Conservation (phyloP, 2,113 vertebrate species). For the Vireo altiloquus region DNA sequence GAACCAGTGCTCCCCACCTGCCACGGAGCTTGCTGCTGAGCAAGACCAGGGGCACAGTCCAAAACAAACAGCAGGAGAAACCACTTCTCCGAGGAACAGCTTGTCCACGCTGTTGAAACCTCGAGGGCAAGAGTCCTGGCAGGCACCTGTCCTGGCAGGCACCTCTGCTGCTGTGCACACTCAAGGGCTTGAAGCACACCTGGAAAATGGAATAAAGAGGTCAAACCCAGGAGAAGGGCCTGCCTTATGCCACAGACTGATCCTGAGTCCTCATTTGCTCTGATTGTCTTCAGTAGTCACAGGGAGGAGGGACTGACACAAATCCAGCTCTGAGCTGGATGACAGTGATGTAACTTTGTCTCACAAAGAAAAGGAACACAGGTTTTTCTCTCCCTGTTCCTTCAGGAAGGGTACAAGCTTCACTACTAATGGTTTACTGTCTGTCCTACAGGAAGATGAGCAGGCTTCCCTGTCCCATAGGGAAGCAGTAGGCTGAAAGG, state of each 20-base stretch:
- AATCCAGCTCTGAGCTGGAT: neutral
- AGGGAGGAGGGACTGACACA: neutral
- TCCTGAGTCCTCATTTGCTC: accelerated
- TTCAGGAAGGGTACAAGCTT: neutral
- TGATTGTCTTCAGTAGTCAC: accelerated
- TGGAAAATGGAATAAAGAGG: neutral
- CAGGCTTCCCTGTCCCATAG: neutral
- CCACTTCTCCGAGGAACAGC: neutral
- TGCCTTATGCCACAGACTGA: neutral
- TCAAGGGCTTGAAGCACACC: neutral
- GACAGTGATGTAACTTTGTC: accelerated
- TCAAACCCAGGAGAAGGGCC: neutral
- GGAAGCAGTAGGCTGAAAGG: neutral
- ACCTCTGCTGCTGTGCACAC: neutral
- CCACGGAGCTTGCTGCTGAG: neutral
- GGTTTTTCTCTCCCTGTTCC: neutral
- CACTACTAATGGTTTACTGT: too few relatives aligned
- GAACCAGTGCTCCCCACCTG: neutral
- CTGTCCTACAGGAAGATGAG: neutral
- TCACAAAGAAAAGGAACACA: neutral
- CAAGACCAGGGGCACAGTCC: neutral
- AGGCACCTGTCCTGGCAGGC: neutral
- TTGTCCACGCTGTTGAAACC: neutral
- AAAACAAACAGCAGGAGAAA: neutral
- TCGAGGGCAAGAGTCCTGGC: neutral